These are phyloP conservation scores for Cephus cinctus DNA, from an alignment of 1,140 invertebrate genomes.

Conservation along the genomic window DNA sequence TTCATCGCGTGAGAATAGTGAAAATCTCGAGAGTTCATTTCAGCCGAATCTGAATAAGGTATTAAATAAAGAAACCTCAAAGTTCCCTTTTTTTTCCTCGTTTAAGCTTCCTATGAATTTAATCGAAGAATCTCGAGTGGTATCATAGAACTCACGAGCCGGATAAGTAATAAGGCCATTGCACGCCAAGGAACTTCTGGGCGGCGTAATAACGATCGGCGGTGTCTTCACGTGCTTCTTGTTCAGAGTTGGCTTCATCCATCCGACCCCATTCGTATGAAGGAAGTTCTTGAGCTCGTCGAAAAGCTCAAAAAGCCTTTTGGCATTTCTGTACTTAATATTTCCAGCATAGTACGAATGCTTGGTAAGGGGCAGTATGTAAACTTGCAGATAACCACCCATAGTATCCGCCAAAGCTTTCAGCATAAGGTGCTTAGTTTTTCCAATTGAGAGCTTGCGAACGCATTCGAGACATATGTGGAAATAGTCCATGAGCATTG, in stretches of 20 bases:
- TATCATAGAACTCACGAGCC: conserved; percentile 22
- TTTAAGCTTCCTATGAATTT: not conserved
- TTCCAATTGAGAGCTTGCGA: conserved; percentile 43
- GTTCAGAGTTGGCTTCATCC: conserved; percentile 51
- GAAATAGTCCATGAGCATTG: conserved; percentile 55
- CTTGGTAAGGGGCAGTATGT: conserved; percentile 57
- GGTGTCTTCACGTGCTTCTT: conserved; percentile 38
- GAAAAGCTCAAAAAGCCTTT: conserved; percentile 57
- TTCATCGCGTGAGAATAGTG: conserved; percentile 1
- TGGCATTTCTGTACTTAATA: conserved; percentile 56
- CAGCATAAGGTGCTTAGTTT: conserved; percentile 53
- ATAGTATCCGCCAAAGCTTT: conserved; percentile 58
- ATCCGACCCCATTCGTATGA: conserved; percentile 60
- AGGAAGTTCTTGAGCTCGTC: conserved; percentile 58
- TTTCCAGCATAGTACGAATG: conserved; percentile 63
- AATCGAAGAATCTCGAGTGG: not conserved
- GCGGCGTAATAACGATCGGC: conserved; percentile 28
- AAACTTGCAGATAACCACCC: conserved; percentile 57
- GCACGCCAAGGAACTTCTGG: conserved; percentile 27
- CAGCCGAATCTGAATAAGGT: conserved; percentile 1
- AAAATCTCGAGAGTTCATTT: not conserved
- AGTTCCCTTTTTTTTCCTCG: conserved; percentile 4
- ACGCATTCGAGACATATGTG: conserved; percentile 53
- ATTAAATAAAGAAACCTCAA: conserved; percentile 5
- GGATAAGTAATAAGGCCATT: conserved; percentile 33